These are phyloP conservation scores for Pseudopodoces humilis DNA, from an alignment of 2,113 vertebrate genomes.

Conservation along the genomic window DNA sequence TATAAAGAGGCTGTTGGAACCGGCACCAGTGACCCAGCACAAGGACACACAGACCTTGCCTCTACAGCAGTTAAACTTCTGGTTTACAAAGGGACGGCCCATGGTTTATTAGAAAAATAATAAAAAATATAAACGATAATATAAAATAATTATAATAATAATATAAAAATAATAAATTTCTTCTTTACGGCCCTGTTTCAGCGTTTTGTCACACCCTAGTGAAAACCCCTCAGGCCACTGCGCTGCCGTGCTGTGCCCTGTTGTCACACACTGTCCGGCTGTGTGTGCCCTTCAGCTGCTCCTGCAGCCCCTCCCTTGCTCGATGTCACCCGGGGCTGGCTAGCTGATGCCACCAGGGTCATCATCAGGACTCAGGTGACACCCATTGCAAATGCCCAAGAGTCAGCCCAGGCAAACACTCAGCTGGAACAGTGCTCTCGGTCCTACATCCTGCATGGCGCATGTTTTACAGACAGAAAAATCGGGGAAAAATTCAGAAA, in stretches of 20 bases:
- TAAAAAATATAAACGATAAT: no score
- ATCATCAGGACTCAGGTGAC: background rate
- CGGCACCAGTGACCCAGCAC: background rate
- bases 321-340: background rate
- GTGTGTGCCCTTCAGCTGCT: background rate
- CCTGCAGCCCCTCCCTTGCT: background rate
- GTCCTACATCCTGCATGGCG: background rate
- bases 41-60: background rate
- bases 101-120: background rate
- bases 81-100: background rate
- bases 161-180: background rate
- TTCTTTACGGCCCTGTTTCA: background rate
- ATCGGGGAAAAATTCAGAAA: background rate
- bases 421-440: rapidly evolving
- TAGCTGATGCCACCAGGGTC: background rate
- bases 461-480: background rate
- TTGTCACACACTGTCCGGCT: background rate
- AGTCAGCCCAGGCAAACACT: background rate
- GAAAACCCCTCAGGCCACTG: background rate
- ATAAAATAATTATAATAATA: background rate
- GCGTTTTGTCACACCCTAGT: background rate
- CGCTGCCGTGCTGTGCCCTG: background rate
- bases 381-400: rapidly evolving
- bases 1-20: background rate
- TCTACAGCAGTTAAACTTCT: background rate